Base-by-base conservation (phyloP, 2,888 invertebrate species). In the Acanthosoma haemorrhoidale region DNA sequence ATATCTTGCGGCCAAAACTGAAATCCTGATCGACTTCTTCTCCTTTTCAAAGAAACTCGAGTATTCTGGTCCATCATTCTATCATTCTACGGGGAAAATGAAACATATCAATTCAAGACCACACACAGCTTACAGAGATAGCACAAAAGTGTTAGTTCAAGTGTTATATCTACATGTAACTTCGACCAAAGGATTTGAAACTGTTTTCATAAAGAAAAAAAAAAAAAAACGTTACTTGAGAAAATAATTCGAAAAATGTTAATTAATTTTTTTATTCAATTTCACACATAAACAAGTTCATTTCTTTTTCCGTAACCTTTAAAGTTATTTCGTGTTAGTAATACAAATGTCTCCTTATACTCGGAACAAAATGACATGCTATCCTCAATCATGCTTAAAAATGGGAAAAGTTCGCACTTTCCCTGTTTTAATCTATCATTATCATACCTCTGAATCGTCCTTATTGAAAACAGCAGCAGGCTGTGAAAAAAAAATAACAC, bases 401-500 rank as follows among this genome's bases (percentile, higher is more conserved):
- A 11, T 5, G 21, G 29, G 57, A 29, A 43, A 31, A 11, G 15
- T 51, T 57, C 21, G 31, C 18, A 16, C 34, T 36, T 36, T 34
- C 51, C 15, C 18, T n/a, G 32, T 57, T 63, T 67, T 67, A 38
- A 29, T 64, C 25, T 31, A 16, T 61, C 21, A 25, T 51, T 51
- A 51, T 67, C 67, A 67, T 67, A 69, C 69, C 69, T 69, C 69
- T 29, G n/a, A 13, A 41, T 69, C 43, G 57, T 69, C 69, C 67
- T 67, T 67, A 67, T 36, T n/a, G 67, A 43, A 67, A 31, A 69
- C 69, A 60, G 29, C 70, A 31, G 70, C 70, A 51, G 70, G 70
- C 70, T 70, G 70, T 64, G 63, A 63, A 70, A 70, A 70, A 1
- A 57, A 64, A 64, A 63, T 16, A 70, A 70, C 34, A 68, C 34